These are phyloP conservation scores for Pseudococcus viburni DNA, from an alignment of 2,888 invertebrate genomes.

Conservation along the genomic window DNA sequence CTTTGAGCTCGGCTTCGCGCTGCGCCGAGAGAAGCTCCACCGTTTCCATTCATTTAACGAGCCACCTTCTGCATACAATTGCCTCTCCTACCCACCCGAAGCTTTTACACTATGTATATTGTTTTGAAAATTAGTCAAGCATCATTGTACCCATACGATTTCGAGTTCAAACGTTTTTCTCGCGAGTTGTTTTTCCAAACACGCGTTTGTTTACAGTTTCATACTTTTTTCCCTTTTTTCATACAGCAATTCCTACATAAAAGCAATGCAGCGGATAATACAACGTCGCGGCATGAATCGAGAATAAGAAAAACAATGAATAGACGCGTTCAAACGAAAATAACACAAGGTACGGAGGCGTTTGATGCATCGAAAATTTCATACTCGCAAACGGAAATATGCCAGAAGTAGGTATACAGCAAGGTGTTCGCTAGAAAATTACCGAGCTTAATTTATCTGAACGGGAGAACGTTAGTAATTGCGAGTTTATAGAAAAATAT, in stretches of 20 bases:
- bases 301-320: neutral
- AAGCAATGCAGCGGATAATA: neutral
- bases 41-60: slow-evolving; percentile 31
- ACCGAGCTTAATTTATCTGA: neutral
- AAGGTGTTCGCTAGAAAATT: slow-evolving; percentile 34
- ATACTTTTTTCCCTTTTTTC: neutral
- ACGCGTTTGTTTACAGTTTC: slow-evolving; percentile 31
- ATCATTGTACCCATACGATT: slow-evolving; percentile 35
- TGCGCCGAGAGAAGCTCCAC: neutral
- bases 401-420: neutral
- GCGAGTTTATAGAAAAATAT: neutral
- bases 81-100: neutral
- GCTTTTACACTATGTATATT: slow-evolving; percentile 53
- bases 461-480: neutral
- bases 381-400: slow-evolving; percentile 10
- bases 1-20: neutral
- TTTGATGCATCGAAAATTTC: slow-evolving; percentile 14
- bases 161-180: slow-evolving; percentile 51
- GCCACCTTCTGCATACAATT: slow-evolving; percentile 7
- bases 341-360: neutral
- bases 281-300: neutral
- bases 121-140: slow-evolving; percentile 51
- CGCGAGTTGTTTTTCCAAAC: slow-evolving; percentile 48
- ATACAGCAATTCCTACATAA: neutral
- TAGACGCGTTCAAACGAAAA: slow-evolving; percentile 22